A percentile compares a stretch with the other conserved stretches of the same genome.
Evolutionary conservation across 2,113 vertebrate genomes (phyloP).

Genomic region (Forbesichthys papilliferus): DNA sequence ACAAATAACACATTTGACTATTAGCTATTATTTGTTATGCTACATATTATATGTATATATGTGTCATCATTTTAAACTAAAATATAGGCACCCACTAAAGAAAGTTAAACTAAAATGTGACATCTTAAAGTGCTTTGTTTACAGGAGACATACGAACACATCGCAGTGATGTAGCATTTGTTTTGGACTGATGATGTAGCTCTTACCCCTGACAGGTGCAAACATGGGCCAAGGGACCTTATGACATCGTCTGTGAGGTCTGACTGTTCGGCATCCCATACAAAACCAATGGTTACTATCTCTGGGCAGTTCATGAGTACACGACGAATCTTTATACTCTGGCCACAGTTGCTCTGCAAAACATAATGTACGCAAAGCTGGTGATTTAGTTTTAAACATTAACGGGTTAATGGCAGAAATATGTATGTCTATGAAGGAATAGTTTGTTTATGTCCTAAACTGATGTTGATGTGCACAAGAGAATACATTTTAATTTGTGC

Average conservation of each 20-base stretch:
- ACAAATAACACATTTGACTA: slow-evolving; percentile 9
- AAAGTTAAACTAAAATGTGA: background rate
- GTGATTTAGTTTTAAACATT: too few relatives aligned
- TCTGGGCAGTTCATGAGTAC: slow-evolving; percentile 98
- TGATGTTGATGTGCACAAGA: too few relatives aligned
- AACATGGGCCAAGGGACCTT: slow-evolving; percentile 85
- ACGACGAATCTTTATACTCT: slow-evolving; percentile 94
- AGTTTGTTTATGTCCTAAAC: too few relatives aligned
- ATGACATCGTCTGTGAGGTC: slow-evolving; percentile 95
- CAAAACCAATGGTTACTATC: slow-evolving; percentile 95
- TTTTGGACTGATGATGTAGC: background rate
- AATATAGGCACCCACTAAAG: too few relatives aligned
- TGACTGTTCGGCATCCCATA: slow-evolving; percentile 97
- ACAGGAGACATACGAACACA: background rate
- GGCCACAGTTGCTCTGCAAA: slow-evolving; percentile 92
- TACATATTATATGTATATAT: background rate
- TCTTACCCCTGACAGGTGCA: slow-evolving; percentile 91
- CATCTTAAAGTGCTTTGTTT: too few relatives aligned
- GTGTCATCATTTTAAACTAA: background rate
- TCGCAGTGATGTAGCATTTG: background rate
- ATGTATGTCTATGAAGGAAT: too few relatives aligned
- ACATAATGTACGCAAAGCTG: background rate
- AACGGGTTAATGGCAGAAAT: too few relatives aligned
- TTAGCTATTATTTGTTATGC: too few relatives aligned
- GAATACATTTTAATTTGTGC: too few relatives aligned